Evolutionary conservation across 2,113 vertebrate genomes (phyloP).

Genomic region (Henicopernis longicauda): DNA sequence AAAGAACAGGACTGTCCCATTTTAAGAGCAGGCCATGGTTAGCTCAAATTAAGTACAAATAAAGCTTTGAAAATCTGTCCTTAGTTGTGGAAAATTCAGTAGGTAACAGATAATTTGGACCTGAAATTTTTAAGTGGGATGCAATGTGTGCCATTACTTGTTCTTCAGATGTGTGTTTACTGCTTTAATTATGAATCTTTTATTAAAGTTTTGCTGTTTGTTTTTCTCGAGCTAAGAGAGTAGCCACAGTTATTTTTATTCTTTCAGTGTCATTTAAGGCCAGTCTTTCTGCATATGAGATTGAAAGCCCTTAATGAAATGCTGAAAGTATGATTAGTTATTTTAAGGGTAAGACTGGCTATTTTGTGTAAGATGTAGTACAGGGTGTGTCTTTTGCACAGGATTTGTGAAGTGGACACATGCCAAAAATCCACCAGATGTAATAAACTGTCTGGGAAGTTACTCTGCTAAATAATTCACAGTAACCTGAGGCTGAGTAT

Average conservation of each 20-base stretch:
- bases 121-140: neutral
- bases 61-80: neutral
- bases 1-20: neutral
- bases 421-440: neutral
- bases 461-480: neutral
- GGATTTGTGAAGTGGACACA: neutral
- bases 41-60: neutral
- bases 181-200: too few species aligned
- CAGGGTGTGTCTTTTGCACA: neutral
- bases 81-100: neutral
- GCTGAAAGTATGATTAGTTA: neutral
- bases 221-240: neutral
- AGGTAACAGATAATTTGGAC: neutral
- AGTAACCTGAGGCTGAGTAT: neutral
- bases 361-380: neutral
- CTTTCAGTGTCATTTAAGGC: neutral
- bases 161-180: neutral
- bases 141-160: neutral
- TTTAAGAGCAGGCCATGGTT: neutral
- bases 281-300: neutral
- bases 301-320: neutral
- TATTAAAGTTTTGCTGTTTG: neutral
- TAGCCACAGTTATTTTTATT: neutral
- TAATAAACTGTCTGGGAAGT: neutral
- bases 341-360: neutral